Percentiles rank a stretch among this genome's conserved stretches.
phyloP scores from a whole-genome alignment of 2,113 vertebrate genomes.

The Gracilinanus agilis region DNA sequence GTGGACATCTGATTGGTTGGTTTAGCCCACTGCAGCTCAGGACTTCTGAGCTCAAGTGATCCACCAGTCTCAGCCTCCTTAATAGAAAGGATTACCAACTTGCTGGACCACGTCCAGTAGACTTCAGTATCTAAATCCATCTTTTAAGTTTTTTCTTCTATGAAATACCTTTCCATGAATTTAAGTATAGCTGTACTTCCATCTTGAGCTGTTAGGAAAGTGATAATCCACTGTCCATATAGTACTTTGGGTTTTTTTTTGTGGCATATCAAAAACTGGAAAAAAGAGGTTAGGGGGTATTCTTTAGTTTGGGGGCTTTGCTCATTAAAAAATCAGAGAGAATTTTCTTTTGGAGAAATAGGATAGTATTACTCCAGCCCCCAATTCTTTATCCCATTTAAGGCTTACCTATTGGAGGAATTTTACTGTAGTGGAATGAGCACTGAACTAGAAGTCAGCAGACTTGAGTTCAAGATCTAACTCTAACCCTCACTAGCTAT shows the following conservation, averaged over 20 bases:
- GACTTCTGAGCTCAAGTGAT: not conserved
- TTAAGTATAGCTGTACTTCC: not conserved
- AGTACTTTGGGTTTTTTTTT: not conserved
- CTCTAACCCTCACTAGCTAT: not conserved
- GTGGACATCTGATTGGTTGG: not conserved
- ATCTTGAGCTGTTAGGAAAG: not conserved
- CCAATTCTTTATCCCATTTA: not conserved
- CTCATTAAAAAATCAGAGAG: not conserved
- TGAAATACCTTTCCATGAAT: not conserved
- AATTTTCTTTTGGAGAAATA: not conserved
- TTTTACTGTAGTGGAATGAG: not conserved
- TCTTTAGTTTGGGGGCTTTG: not conserved
- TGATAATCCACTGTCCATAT: not conserved
- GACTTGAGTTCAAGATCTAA: not conserved
- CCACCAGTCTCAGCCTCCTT: not conserved
- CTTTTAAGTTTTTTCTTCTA: not conserved
- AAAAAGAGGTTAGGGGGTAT: not conserved
- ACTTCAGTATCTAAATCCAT: not conserved
- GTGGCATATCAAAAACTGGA: not conserved
- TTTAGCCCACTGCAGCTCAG: not conserved
- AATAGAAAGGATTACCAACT: not conserved
- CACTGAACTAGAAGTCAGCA: not conserved
- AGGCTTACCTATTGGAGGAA: not conserved
- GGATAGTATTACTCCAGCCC: not conserved
- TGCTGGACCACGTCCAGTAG: not conserved